Conservation (phyloP, 2,113 vertebrate species). For the Sapajus apella region DNA sequence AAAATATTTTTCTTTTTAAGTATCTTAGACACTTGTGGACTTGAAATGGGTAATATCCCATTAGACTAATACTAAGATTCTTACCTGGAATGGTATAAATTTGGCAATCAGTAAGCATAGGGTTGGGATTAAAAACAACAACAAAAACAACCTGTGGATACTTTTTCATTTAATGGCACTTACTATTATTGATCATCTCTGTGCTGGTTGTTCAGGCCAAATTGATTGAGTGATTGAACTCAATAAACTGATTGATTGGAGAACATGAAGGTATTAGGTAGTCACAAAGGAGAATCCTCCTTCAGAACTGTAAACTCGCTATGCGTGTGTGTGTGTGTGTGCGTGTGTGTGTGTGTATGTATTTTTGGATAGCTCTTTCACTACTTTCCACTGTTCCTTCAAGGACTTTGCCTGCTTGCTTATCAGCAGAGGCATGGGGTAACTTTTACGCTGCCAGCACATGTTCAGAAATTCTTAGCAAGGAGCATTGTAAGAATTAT, state of each 20-base stretch:
- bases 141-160: neutral
- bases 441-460: neutral
- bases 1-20: conserved; percentile 22
- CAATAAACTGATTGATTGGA: conserved; percentile 20
- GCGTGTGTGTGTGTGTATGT: too few species aligned
- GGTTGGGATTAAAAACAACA: neutral
- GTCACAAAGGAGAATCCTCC: neutral
- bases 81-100: neutral
- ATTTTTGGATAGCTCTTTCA: neutral
- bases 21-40: conserved; percentile 27
- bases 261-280: neutral
- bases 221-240: conserved; percentile 30
- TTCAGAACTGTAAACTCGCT: neutral
- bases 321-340: too few species aligned
- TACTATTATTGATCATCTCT: conserved; percentile 41
- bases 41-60: neutral
- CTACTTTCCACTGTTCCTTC: neutral
- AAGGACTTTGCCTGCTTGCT: neutral
- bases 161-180: conserved; percentile 8
- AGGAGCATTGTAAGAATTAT: neutral
- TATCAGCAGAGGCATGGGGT: neutral
- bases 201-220: neutral
- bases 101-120: neutral
- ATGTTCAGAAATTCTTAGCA: neutral
- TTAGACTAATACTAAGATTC: neutral